Evolutionary conservation across 1,140 invertebrate genomes (phyloP).

Genomic region (Fopius arisanus): DNA sequence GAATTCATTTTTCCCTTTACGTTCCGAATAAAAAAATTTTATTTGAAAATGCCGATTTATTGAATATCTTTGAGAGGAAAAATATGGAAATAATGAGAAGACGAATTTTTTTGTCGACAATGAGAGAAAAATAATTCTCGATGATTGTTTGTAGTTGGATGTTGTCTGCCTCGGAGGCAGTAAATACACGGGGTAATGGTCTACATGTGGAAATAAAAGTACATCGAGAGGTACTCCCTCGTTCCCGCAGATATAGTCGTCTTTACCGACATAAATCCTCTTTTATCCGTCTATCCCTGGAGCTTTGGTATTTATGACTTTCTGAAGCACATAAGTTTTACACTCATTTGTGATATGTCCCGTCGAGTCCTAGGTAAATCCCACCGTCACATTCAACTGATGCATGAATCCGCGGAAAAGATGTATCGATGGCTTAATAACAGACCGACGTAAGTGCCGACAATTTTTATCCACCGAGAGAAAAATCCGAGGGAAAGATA

Average conservation of each 20-base stretch:
- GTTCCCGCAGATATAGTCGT: background rate
- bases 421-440: too few relatives aligned
- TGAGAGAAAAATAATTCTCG: background rate
- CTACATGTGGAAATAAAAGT: conserved; percentile 9
- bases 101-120: too few relatives aligned
- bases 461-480: too few relatives aligned
- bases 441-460: too few relatives aligned
- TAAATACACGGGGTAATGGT: background rate
- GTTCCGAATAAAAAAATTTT: too few relatives aligned
- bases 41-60: too few relatives aligned
- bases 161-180: background rate
- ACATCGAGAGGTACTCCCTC: background rate
- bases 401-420: background rate
- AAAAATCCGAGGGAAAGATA: too few relatives aligned
- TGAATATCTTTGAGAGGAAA: too few relatives aligned
- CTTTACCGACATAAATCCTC: conserved; percentile 24
- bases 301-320: conserved; percentile 14
- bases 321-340: conserved; percentile 3
- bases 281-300: conserved; percentile 20
- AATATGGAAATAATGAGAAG: too few relatives aligned
- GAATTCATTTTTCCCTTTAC: too few relatives aligned
- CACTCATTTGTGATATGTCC: background rate
- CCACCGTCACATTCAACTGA: too few relatives aligned
- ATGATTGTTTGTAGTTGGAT: background rate
- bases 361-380: too few relatives aligned